Base-by-base conservation (phyloP, 2,888 invertebrate genomes). In the Anticlea derivata region DNA sequence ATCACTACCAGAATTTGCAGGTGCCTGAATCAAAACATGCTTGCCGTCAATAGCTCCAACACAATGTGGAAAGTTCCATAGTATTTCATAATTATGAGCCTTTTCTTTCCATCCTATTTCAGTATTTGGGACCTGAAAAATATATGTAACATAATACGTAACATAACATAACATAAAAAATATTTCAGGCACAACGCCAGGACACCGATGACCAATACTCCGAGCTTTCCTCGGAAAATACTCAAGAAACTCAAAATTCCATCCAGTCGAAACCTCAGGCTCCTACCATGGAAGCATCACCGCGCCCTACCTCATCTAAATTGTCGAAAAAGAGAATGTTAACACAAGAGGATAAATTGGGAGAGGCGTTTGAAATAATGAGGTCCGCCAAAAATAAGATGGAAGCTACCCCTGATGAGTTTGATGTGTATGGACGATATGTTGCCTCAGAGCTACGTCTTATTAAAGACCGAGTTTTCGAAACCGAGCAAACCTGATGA, bases 351-450 rank as follows among this genome's bases (percentile, higher is more conserved):
- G 33, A 33, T 33, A 33, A 17, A 17, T 17, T 33, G 17, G 17
- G 17, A 17, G 24, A 37, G 11, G 37, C 11, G 24, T 24, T 23
- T 37, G 37, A 24, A 37, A 37, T 53, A 47, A 37, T 8, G 11
- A 33, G 27, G 38, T 30, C 17, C 27, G 27, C n/a, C 5, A 31
- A 10, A 13, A 13, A 33, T 26, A 24, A 29, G 5, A 11, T 17
- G 17, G 17, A 17, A 3, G 17, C 2, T 3, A 17, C 17, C 4
- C 2, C 2, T 3, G 17, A 17, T 4, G 17, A 17, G 17, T 17
- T 17, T 17, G 17, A 17, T 17, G 26, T 38, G 7, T 38, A 38
- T 26, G 24, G 24, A n/a, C 38, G n/a, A 12, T 38, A 49, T 40
- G 24, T 37, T n/a, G 27, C 38, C 7, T 38, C 27, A 8, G 34